Evolutionary conservation across 2,113 vertebrate genomes (phyloP), one percentile per base, ranked within the genome.

Genomic region (Nematolebias whitei): DNA sequence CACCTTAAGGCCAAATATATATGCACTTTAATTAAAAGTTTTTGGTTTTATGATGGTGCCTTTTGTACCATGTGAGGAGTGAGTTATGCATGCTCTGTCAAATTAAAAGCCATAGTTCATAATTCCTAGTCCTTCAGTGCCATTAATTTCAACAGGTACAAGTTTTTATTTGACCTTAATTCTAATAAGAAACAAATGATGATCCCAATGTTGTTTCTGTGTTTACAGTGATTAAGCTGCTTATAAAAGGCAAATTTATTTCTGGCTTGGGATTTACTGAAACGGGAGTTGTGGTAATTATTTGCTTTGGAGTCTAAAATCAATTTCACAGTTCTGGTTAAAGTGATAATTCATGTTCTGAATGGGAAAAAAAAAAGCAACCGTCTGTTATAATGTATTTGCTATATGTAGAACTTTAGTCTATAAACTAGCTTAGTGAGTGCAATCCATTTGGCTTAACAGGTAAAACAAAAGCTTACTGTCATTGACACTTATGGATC

Each of bases 401-500:
- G 74, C 58, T 62, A 35, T 51, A 38, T 55, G 9, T 13, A 13
- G 39, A 41, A 19, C 61, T 64, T 35, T 6, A 38, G n/a, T 83
- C 63, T 74, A 81, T 87, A 89, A 71, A 63, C 87, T 83, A 85
- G 71, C 40, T 60, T 59, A 59, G 85, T 78, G 63, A 13, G 43
- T 57, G 24, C 11, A 49, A 75, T 88, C 24, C 40, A 14, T 66
- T 70, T 55, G 73, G 57, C 78, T 82, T 66, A 74, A 76, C 79
- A 61, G 65, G 82, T 84, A 57, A 45, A 78, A 63, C 54, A 71
- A 52, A 74, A 55, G 48, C 63, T 44, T 19, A 54, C 68, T 82
- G 71, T 85, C 85, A 73, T 41, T 24, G 62, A 88, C 82, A 84
- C 72, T 40, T 86, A 91, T 82, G 79, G 82, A 87, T 85, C 54